Percentiles rank a stretch among this genome's conserved stretches.
phyloP scores from a whole-genome alignment of 2,797 vertebrate genomes.

The Lepilemur ruficaudatus region DNA sequence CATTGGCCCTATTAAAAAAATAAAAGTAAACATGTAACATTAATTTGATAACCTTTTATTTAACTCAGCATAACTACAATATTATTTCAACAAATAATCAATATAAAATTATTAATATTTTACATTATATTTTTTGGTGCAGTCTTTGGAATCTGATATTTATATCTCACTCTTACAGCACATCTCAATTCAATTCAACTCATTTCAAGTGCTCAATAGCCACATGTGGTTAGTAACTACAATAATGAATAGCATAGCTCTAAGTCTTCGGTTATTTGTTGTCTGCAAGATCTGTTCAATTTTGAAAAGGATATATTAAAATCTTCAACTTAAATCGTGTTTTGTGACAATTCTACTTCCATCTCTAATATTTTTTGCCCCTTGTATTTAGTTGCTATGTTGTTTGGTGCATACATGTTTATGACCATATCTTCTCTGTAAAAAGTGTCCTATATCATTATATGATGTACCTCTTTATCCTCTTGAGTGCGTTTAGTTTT shows the following conservation, averaged over 20 bases:
- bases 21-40: background rate
- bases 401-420: background rate
- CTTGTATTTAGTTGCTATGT: background rate
- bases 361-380: background rate
- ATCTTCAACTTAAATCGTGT: background rate
- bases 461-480: background rate
- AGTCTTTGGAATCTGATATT: background rate
- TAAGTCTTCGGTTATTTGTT: background rate
- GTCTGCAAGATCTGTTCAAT: background rate
- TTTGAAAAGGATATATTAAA: background rate
- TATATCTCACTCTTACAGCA: background rate
- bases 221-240: background rate
- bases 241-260: background rate
- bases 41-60: background rate
- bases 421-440: background rate
- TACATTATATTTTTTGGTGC: background rate
- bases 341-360: background rate
- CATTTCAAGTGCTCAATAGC: background rate
- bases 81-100: background rate
- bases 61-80: background rate
- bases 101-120: background rate
- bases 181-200: background rate
- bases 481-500: background rate
- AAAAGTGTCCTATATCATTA: accelerated
- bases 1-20: background rate